These are phyloP conservation scores for Hyppa rectilinea DNA, from an alignment of 2,888 invertebrate genomes.

Conservation along the genomic window DNA sequence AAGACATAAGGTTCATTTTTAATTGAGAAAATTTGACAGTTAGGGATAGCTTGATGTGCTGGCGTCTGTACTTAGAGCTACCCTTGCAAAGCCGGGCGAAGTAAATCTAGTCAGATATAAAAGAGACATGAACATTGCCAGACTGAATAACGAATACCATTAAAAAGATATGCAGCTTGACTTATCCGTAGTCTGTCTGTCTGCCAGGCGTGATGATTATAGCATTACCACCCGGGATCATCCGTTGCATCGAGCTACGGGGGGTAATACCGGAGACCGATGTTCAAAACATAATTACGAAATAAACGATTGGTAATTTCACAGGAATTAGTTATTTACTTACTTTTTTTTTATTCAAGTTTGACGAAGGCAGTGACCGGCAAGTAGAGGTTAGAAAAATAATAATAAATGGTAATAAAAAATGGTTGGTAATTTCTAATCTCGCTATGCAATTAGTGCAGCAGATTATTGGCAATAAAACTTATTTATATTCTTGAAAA, in stretches of 20 bases:
- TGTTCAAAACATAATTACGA: slow-evolving; percentile 29
- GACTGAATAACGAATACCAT: neutral
- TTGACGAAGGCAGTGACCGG: neutral
- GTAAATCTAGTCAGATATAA: no score
- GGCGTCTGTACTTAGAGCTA: no score
- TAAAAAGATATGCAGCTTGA: neutral
- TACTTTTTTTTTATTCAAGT: neutral
- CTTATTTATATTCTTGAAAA: neutral
- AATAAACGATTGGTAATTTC: slow-evolving; percentile 36
- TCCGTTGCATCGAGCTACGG: slow-evolving; percentile 11
- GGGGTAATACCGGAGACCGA: slow-evolving; percentile 33
- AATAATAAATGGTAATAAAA: neutral
- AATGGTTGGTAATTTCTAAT: slow-evolving; percentile 5
- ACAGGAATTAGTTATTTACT: slow-evolving; percentile 13
- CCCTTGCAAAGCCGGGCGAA: no score
- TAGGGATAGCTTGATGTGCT: no score
- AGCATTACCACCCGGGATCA: slow-evolving; percentile 40
- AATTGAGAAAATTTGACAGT: no score
- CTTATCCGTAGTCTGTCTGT: neutral
- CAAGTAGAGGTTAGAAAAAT: slow-evolving; percentile 1
- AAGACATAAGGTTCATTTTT: no score
- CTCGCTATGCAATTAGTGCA: slow-evolving; percentile 7
- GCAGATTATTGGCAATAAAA: neutral
- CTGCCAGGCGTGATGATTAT: slow-evolving; percentile 6
- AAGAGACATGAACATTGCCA: no score